phyloP scores from a whole-genome alignment of 2,113 vertebrate species.

The Nesogale talazaci region DNA sequence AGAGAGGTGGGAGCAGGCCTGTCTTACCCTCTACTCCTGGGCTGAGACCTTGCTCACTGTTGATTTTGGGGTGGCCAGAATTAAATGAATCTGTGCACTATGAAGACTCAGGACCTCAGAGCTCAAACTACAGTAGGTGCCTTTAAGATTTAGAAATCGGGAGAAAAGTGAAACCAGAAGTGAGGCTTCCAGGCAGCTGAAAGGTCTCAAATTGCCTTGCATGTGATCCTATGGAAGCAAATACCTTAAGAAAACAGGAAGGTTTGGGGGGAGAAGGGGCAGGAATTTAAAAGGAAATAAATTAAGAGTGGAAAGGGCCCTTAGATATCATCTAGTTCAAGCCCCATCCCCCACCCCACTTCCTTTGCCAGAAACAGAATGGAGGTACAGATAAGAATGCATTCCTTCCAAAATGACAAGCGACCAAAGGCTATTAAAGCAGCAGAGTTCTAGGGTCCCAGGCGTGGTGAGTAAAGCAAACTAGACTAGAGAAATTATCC shows the following conservation, averaged over 20 bases:
- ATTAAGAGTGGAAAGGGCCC: neutral
- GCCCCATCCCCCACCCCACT: neutral
- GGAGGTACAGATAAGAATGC: neutral
- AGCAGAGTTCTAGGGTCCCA: constrained; percentile 37
- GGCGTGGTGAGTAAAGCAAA: neutral
- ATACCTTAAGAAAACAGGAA: constrained; percentile 44
- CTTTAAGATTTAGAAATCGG: constrained; percentile 46
- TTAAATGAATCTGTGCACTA: neutral
- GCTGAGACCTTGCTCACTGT: neutral
- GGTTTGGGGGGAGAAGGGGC: neutral
- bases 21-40: neutral
- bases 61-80: neutral
- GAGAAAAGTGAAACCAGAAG: constrained; percentile 40
- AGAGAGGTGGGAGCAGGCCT: neutral
- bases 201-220: constrained; percentile 48
- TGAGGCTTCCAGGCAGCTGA: constrained; percentile 25
- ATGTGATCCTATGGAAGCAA: constrained; percentile 27
- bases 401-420: constrained; percentile 51
- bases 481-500: constrained; percentile 42
- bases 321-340: constrained; percentile 29
- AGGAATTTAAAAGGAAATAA: constrained; percentile 45
- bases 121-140: neutral
- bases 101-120: constrained; percentile 5
- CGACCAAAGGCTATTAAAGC: neutral
- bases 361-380: neutral